phyloP scores from a whole-genome alignment of 2,113 vertebrate species.

The Podiceps cristatus region DNA sequence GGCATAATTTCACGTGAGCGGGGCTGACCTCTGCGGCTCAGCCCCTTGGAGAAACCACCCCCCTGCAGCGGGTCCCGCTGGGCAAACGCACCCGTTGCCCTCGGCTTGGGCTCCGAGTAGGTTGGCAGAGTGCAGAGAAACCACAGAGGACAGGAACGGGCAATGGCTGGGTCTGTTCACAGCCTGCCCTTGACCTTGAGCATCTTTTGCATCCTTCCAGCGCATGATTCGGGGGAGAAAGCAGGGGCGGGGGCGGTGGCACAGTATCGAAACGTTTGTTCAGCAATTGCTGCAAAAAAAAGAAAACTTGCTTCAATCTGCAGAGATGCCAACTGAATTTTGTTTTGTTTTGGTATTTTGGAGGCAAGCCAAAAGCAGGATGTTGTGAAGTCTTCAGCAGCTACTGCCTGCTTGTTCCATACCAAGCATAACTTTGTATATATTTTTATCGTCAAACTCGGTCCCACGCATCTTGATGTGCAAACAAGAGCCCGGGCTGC shows the following conservation, averaged over 20 bases:
- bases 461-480: slow-evolving; percentile 49
- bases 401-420: slow-evolving; percentile 56
- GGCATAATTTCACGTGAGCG: accelerated
- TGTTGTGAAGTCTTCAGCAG: slow-evolving; percentile 50
- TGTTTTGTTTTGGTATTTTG: slow-evolving; percentile 37
- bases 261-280: slow-evolving; percentile 46
- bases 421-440: slow-evolving; percentile 61
- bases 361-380: slow-evolving; percentile 27
- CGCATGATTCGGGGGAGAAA: background rate
- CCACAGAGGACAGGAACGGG: background rate
- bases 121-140: accelerated
- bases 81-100: accelerated
- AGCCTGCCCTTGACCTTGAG: slow-evolving; percentile 30
- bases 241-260: slow-evolving; percentile 29
- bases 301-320: slow-evolving; percentile 37
- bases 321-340: slow-evolving; percentile 45
- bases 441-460: slow-evolving; percentile 67
- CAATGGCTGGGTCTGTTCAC: accelerated
- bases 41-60: background rate
- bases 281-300: slow-evolving; percentile 52
- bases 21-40: background rate
- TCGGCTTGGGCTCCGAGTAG: accelerated
- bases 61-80: background rate
- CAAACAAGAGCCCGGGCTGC: background rate
- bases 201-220: slow-evolving; percentile 6